phyloP scores from a whole-genome alignment of 2,113 vertebrate species.

The Gobius niger region DNA sequence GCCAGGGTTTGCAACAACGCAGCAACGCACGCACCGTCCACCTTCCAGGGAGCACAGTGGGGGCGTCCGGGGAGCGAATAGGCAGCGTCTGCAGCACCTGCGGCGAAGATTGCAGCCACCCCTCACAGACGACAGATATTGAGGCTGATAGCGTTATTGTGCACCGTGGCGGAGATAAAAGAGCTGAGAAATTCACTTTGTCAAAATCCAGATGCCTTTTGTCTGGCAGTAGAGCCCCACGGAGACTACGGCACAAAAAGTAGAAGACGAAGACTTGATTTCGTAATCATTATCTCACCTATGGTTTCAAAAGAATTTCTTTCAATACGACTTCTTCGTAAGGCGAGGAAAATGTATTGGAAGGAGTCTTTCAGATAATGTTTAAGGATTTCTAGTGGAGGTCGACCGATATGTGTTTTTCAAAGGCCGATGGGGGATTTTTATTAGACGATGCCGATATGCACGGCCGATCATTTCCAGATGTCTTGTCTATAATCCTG shows the following conservation, averaged over 20 bases:
- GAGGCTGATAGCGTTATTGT: conserved; percentile 7
- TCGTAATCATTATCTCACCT: not conserved
- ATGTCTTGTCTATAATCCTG: too few species aligned
- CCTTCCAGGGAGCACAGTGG: not conserved
- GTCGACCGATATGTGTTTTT: too few species aligned
- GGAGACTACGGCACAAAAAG: not conserved
- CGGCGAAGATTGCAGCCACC: conserved; percentile 1
- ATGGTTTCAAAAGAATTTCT: too few species aligned
- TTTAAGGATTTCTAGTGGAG: too few species aligned
- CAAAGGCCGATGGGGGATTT: too few species aligned
- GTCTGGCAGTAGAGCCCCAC: not conserved
- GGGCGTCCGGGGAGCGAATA: not conserved
- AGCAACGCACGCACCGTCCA: not conserved
- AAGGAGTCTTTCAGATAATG: too few species aligned
- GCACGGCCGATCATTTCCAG: too few species aligned
- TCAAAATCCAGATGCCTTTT: conserved; percentile 23
- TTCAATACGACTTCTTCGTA: too few species aligned
- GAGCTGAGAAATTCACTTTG: conserved; percentile 12
- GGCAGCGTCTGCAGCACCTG: not conserved
- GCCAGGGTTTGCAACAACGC: not conserved
- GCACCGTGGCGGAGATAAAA: conserved; percentile 31
- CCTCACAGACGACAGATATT: conserved; percentile 15
- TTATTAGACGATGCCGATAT: too few species aligned
- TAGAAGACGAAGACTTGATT: not conserved
- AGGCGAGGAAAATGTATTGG: too few species aligned